Evolutionary conservation across 2,113 vertebrate species (phyloP), one percentile per base, ranked within the genome.

Genomic region (Brachionichthys hirsutus): DNA sequence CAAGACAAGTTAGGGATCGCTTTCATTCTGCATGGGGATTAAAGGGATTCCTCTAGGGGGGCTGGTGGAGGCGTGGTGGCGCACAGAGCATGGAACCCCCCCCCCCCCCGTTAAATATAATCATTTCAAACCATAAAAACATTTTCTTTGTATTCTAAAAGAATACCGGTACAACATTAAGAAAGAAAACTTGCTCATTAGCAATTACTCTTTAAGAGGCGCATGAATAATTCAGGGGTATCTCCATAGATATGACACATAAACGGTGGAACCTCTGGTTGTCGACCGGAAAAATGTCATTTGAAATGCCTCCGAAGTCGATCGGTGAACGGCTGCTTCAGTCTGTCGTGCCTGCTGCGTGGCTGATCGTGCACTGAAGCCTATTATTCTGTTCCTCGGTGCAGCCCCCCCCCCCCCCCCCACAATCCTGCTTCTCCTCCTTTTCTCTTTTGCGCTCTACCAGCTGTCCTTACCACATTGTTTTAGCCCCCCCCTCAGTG

Each of bases 391-490:
- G 9, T 40, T 41, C 73, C 70, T 62, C 51, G n/a, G n/a, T 61
- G 58, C 24, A 8, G 24, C 3, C 67, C 30, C 48, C 35, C 53
- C 45, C 13, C 22, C 53, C 4, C 67, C 14, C 66, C 48, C 70
- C 51, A 22, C 38, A 12, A 12, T 24, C 38, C 38, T 16, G 16
- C 55, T 49, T 15, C 16, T 59, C 11, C 38, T 35, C 24, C 15
- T 13, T 20, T 36, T 48, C 34, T 62, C 60, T 38, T 54, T 51
- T 53, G 72, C 67, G 43, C 18, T 62, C 22, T 20, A 78, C 58
- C 55, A 60, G 49, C 79, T 72, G 36, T 62, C 46, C 67, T 62
- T 75, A 53, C 71, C 67, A 69, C 62, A 64, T 77, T 43, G 53
- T 75, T 76, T 68, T 57, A 10, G 16, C 24, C 62, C 30, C 53